Evolutionary conservation across 2,113 vertebrate genomes (phyloP).

Genomic region (Eudyptes chrysolophus): DNA sequence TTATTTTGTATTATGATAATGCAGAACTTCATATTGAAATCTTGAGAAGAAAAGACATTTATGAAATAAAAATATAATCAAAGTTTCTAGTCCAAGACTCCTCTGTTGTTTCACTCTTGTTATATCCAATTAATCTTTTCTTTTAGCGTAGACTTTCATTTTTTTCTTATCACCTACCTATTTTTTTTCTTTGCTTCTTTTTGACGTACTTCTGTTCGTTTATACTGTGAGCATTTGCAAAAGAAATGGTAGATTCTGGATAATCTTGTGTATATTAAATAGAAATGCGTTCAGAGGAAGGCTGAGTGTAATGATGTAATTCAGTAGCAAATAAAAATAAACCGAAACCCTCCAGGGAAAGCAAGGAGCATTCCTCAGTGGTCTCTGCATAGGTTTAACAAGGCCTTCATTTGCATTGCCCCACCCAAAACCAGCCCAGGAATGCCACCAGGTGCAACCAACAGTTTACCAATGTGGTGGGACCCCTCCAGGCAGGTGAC

Average conservation of each 20-base stretch:
- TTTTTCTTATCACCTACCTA: not conserved
- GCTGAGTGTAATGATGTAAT: not conserved
- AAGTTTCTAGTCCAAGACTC: not conserved
- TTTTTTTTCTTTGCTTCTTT: not conserved
- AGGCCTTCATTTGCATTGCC: not conserved
- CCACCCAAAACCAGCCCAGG: not conserved
- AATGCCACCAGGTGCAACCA: constrained; percentile 2
- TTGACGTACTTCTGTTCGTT: not conserved
- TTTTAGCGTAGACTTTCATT: not conserved
- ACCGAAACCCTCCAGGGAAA: not conserved
- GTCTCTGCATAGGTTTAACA: not conserved
- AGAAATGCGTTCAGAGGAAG: not conserved
- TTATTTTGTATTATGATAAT: accelerated
- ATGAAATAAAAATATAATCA: not conserved
- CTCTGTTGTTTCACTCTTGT: not conserved
- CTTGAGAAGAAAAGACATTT: not conserved
- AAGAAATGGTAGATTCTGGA: not conserved
- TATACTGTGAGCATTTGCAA: not conserved
- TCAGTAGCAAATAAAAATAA: not conserved
- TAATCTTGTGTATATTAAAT: not conserved
- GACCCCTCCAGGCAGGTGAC: not conserved
- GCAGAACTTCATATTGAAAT: not conserved
- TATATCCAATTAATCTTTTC: not conserved
- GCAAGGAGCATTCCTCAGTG: not conserved
- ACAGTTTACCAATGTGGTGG: not conserved